Evolutionary conservation across 2,113 vertebrate genomes (phyloP).

Genomic region (Perca schrenkii): DNA sequence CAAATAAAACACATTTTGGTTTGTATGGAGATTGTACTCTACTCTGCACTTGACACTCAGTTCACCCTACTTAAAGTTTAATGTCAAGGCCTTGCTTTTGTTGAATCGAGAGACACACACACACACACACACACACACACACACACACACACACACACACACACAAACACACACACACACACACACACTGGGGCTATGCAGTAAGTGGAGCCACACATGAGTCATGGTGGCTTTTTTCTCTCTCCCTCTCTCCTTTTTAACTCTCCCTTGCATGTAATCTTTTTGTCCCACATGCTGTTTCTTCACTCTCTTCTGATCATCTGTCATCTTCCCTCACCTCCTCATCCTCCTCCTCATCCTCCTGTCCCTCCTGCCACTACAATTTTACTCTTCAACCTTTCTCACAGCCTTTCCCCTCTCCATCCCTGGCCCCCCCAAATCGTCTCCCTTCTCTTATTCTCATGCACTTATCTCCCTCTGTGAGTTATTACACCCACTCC

Average conservation of each 20-base stretch:
- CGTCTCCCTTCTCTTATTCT: slow-evolving; percentile 3
- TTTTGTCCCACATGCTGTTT: slow-evolving; percentile 9
- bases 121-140: slow-evolving; percentile 21
- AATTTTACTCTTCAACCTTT: slow-evolving; percentile 20
- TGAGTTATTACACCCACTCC: slow-evolving; percentile 55
- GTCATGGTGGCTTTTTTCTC: slow-evolving; percentile 48
- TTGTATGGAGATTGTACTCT: not conserved
- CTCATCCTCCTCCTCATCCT: not conserved
- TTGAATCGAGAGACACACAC: not conserved
- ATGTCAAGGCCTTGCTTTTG: slow-evolving; percentile 1
- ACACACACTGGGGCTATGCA: slow-evolving; percentile 1
- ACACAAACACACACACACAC: slow-evolving; percentile 25
- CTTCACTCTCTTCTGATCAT: slow-evolving; percentile 7
- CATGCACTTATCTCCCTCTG: slow-evolving; percentile 49
- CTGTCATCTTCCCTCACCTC: slow-evolving; percentile 5
- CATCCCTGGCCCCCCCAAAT: not conserved
- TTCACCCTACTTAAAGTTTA: slow-evolving; percentile 2
- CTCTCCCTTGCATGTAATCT: slow-evolving; percentile 15
- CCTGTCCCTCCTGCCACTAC: not conserved
- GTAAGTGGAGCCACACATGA: slow-evolving; percentile 53
- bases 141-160: slow-evolving; percentile 26
- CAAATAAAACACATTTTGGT: slow-evolving; percentile 7
- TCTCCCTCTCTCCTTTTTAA: not conserved
- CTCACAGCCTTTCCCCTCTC: slow-evolving; percentile 4
- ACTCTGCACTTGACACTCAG: not conserved